A percentile compares a stretch with the other conserved stretches of the same genome.
Conservation (phyloP, 2,113 vertebrate genomes). For the Dipodomys ordii region DNA sequence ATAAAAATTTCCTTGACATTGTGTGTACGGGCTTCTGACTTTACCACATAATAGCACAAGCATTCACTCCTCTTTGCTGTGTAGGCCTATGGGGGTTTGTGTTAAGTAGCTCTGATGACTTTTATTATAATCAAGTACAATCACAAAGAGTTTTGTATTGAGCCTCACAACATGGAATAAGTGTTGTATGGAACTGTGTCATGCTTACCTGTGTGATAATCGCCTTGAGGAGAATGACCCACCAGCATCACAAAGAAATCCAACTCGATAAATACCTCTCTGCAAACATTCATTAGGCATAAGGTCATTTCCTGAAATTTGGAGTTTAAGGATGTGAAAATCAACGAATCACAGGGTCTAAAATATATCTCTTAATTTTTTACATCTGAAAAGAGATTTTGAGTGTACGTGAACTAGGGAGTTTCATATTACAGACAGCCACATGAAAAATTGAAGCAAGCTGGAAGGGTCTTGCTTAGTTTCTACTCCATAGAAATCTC, state of each 20-base stretch:
- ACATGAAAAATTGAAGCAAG: constrained; percentile 46
- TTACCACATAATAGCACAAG: neutral
- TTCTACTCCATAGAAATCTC: constrained; percentile 42
- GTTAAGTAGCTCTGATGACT: neutral
- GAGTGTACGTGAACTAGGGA: neutral
- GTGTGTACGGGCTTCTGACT: neutral
- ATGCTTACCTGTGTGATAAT: neutral
- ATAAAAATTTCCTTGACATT: constrained; percentile 33
- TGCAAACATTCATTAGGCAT: neutral
- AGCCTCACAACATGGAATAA: neutral
- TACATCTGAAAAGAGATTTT: neutral
- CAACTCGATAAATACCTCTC: constrained; percentile 28
- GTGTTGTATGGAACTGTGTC: neutral
- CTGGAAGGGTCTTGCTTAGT: constrained; percentile 32
- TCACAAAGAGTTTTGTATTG: neutral
- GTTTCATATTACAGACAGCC: neutral
- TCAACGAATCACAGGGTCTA: neutral
- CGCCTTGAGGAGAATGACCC: neutral
- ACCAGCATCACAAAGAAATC: neutral
- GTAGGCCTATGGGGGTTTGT: neutral
- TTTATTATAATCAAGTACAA: constrained; percentile 28
- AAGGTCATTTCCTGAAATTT: constrained; percentile 10
- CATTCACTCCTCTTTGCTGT: constrained; percentile 16
- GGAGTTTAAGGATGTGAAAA: neutral
- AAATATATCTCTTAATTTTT: constrained; percentile 41